Conservation (phyloP, 2,113 vertebrate genomes). For the Siniperca chuatsi region DNA sequence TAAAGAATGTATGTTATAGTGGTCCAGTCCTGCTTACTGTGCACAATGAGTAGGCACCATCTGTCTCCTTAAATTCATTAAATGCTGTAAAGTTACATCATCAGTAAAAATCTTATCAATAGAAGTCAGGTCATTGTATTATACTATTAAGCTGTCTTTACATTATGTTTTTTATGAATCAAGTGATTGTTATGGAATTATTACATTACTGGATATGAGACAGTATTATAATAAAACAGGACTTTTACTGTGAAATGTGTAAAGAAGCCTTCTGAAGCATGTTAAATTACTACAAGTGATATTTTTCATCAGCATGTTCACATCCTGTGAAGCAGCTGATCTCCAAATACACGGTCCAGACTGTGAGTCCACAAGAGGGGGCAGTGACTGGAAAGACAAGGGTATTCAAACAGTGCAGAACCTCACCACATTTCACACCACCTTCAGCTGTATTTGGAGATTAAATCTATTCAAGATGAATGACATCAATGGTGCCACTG, state of each 20-base stretch:
- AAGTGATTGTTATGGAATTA: background rate
- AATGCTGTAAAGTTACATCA: background rate
- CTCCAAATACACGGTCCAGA: background rate
- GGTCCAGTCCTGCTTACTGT: background rate
- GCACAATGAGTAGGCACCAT: too few relatives aligned
- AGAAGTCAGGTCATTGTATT: background rate
- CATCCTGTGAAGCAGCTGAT: background rate
- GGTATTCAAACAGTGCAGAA: background rate
- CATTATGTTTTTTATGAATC: background rate
- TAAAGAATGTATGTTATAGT: background rate
- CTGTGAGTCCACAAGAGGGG: constrained; percentile 58
- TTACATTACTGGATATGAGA: background rate
- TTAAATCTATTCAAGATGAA: background rate
- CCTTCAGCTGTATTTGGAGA: background rate
- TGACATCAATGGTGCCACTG: background rate
- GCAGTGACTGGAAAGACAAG: constrained; percentile 26
- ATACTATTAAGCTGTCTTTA: background rate
- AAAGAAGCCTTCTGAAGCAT: background rate
- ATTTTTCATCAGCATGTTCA: background rate
- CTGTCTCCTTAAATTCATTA: background rate
- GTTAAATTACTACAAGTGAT: background rate
- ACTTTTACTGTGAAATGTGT: background rate
- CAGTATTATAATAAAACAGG: background rate
- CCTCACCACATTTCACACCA: background rate
- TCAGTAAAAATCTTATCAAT: background rate